Evolutionary conservation across 2,113 vertebrate genomes (phyloP), one percentile per base, ranked within the genome.

Genomic region (Epinephelus cyanopodus): DNA sequence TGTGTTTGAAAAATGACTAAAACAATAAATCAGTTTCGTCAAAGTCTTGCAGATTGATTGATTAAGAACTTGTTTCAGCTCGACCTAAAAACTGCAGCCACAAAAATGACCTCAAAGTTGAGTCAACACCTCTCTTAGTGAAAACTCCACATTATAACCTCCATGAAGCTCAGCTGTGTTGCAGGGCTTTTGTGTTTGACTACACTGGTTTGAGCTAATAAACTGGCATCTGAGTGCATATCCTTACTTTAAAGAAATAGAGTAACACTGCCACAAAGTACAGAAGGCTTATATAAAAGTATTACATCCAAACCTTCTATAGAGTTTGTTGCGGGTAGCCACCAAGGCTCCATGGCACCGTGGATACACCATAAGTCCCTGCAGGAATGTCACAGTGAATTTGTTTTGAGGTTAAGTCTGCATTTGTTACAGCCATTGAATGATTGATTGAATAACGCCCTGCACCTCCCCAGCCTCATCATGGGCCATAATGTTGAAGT

Each of bases 371-470:
- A 4, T 12, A 48, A 45, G 13, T 73, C 60, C 25, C 11, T 57
- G 5, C 12, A 79, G 71, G 84, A 85, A 85, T 87, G 75, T 78
- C 48, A 27, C n/a, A 42, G 18, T 56, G 33, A 52, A 23, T 42
- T 45, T 23, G 4, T 25, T 62, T 21, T 48, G 19, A 11, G 6
- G 53, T 29, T 37, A 29, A 73, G 54, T 52, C 39, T 54, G 56
- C 23, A 19, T 63, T 15, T 61, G 48, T 21, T 65, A 10, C 23
- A 47, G 52, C 69, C 48, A 48, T 18, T 12, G 19, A 54, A 2
- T 23, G 11, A 14, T 42, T 62, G 17, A 62, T 23, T 21, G 21
- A 23, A 21, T 21, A 39, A 13, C 11, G 18, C 23, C 21, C 11
- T 45, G 42, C 42, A 45, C 9, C 11, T 9, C 42, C 42, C 11